Percentiles rank a stretch among this genome's conserved stretches.
phyloP scores from a whole-genome alignment of 2,797 vertebrate genomes.

The Loriculus beryllinus region DNA sequence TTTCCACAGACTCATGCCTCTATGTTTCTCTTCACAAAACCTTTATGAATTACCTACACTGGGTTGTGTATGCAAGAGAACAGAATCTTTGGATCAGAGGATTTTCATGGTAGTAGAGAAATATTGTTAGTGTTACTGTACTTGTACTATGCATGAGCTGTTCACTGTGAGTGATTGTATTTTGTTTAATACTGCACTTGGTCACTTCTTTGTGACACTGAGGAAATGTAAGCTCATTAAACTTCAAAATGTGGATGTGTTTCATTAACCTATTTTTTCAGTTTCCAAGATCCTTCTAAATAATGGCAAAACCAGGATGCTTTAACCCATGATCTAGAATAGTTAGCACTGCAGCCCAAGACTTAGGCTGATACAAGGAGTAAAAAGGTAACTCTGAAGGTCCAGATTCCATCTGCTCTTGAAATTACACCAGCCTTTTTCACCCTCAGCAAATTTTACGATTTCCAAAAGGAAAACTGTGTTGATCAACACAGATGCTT shows the following conservation, averaged over 20 bases:
- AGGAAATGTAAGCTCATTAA: neutral
- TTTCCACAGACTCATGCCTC: neutral
- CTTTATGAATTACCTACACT: neutral
- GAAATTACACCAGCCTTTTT: accelerated
- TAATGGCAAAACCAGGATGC: neutral
- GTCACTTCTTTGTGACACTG: neutral
- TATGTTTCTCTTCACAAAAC: neutral
- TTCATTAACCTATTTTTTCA: neutral
- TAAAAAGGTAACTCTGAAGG: neutral
- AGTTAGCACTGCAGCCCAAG: neutral
- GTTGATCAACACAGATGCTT: neutral
- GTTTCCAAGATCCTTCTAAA: neutral
- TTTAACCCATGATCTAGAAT: neutral
- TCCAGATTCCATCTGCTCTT: neutral
- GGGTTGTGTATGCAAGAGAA: neutral
- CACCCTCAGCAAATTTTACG: neutral
- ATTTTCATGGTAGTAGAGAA: neutral
- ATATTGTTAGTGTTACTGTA: neutral
- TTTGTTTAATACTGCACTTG: neutral
- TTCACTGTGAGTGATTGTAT: neutral
- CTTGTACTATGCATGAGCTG: neutral
- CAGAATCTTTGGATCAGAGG: neutral
- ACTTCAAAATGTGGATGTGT: neutral
- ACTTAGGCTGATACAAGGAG: neutral
- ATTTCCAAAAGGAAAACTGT: neutral